Percentiles rank a stretch among this genome's conserved stretches.
Evolutionary conservation across 2,797 vertebrate species (phyloP).

Genomic region (Serranus cabrilla): DNA sequence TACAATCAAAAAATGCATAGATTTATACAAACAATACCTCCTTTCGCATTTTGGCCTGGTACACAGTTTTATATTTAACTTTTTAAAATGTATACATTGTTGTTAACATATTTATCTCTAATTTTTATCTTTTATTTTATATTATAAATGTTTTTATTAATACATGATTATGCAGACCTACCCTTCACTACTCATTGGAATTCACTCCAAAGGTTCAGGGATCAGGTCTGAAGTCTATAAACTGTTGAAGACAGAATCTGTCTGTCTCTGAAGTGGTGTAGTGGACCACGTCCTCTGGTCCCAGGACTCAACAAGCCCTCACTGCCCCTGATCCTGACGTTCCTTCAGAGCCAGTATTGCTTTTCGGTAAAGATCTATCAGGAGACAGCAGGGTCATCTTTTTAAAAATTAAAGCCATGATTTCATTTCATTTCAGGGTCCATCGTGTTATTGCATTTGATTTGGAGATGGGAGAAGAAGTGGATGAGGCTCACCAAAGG

Average conservation of each 20-base stretch:
- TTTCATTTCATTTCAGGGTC: constrained; percentile 51
- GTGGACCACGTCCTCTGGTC: constrained; percentile 26
- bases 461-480: constrained; percentile 35
- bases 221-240: constrained; percentile 24
- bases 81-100: neutral
- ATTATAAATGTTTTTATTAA: neutral
- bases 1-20: constrained; percentile 30
- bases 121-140: neutral
- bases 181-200: constrained; percentile 64
- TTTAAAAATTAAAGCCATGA: constrained; percentile 33
- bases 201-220: constrained; percentile 55
- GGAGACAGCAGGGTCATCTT: constrained; percentile 67
- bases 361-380: constrained; percentile 90
- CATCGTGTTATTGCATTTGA: constrained; percentile 37
- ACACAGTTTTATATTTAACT: constrained; percentile 10
- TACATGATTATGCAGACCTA: constrained; percentile 27
- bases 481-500: constrained; percentile 83
- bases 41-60: constrained; percentile 50
- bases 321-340: constrained; percentile 82
- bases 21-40: constrained; percentile 39
- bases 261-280: constrained; percentile 18
- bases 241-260: constrained; percentile 7
- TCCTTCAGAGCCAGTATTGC: constrained; percentile 90
- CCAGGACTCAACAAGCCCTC: constrained; percentile 37
- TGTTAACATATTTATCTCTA: neutral